Percentiles rank a stretch among this genome's conserved stretches.
Conservation (phyloP, 1,140 invertebrate species). For the Zophobas morio region DNA sequence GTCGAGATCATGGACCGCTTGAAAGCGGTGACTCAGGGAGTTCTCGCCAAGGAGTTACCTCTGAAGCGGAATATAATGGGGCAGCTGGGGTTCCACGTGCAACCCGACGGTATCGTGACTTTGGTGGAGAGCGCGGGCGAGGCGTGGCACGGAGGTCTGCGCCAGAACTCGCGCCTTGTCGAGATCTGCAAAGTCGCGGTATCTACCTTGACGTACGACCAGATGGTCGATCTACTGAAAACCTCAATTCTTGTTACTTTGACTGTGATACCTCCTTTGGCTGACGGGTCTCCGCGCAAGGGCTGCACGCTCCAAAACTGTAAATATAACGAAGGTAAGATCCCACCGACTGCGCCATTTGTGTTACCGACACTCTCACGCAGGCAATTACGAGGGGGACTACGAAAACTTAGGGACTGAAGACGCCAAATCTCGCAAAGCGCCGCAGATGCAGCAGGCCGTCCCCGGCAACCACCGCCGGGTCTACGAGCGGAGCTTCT, state of each 20-base stretch:
- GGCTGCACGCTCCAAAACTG: constrained; percentile 81
- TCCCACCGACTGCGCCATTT: no score
- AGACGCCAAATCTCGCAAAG: constrained; percentile 61
- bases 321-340: constrained; percentile 73
- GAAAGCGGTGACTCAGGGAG: constrained; percentile 80
- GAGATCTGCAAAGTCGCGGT: constrained; percentile 95
- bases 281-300: constrained; percentile 68
- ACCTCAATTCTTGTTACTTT: constrained; percentile 90
- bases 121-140: constrained; percentile 91
- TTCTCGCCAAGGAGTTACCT: constrained; percentile 78
- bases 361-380: constrained; percentile 75
- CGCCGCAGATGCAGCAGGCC: constrained; percentile 70
- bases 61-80: constrained; percentile 83
- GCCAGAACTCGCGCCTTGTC: constrained; percentile 90
- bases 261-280: constrained; percentile 83
- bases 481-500: constrained; percentile 82
- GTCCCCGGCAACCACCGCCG: constrained; percentile 74
- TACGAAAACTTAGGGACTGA: constrained; percentile 75
- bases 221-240: constrained; percentile 94
- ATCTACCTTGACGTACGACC: constrained; percentile 91
- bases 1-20: constrained; percentile 84
- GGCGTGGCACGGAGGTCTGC: constrained; percentile 91
- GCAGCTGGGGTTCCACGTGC: constrained; percentile 96
- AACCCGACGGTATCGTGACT: constrained; percentile 95
- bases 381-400: constrained; percentile 77